Evolutionary conservation across 2,888 invertebrate genomes (phyloP).

Genomic region (Lymantria dispar): DNA sequence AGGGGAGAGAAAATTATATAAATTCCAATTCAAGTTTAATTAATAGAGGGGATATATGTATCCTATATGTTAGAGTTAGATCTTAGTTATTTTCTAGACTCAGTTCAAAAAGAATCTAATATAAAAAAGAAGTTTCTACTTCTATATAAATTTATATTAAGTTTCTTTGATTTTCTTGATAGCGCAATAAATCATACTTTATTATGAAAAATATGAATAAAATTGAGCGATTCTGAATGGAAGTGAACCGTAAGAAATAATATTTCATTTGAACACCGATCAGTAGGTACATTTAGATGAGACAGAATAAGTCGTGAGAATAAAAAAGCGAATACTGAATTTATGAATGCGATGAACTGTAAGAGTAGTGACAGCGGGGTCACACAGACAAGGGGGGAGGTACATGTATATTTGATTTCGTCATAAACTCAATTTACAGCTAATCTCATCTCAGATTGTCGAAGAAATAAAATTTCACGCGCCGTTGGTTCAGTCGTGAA

Average conservation of each 20-base stretch:
- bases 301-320: constrained; percentile 51
- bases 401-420: constrained; percentile 76
- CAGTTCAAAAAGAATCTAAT: no score
- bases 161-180: constrained; percentile 21
- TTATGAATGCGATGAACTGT: constrained; percentile 65
- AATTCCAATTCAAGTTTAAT: no score
- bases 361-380: constrained; percentile 42
- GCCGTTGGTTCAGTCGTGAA: constrained; percentile 66
- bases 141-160: constrained; percentile 9
- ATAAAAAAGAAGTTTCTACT: not conserved
- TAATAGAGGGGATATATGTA: no score
- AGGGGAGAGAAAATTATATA: no score
- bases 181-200: constrained; percentile 33
- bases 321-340: constrained; percentile 58
- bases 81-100: no score
- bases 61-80: no score
- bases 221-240: constrained; percentile 36
- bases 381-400: constrained; percentile 31
- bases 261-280: constrained; percentile 51
- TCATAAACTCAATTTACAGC: constrained; percentile 81
- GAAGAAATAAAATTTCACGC: constrained; percentile 81
- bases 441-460: constrained; percentile 80
- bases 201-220: constrained; percentile 37
- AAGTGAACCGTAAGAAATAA: constrained; percentile 39
- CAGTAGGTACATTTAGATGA: constrained; percentile 54